Evolutionary conservation across 2,888 invertebrate species (phyloP).

Genomic region (Rutpela maculata): DNA sequence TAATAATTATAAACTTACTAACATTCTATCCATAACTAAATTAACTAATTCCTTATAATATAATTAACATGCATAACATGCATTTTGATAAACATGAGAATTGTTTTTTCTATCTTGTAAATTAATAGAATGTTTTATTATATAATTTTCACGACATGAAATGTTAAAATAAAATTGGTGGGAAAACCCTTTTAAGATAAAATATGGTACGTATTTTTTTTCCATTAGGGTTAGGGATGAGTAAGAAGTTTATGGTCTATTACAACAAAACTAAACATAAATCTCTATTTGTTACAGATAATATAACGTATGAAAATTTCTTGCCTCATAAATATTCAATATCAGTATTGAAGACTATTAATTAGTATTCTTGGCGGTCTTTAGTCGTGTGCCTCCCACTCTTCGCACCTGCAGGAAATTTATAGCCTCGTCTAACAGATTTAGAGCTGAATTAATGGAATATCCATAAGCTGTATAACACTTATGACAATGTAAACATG

Average conservation of each 20-base stretch:
- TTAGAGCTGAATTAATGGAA: slow-evolving; percentile 29
- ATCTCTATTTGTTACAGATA: not conserved
- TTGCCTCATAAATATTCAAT: not conserved
- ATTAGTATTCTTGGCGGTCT: not conserved
- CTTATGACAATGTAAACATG: slow-evolving; percentile 34
- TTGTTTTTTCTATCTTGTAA: no score
- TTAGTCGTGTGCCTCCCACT: slow-evolving; percentile 24
- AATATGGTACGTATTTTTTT: no score
- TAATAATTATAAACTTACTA: no score
- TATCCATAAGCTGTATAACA: slow-evolving; percentile 22
- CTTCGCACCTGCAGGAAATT: slow-evolving; percentile 19
- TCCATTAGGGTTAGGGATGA: no score
- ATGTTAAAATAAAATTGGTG: no score
- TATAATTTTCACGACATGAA: no score
- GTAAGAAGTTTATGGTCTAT: not conserved
- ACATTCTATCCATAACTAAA: no score
- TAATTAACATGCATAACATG: no score
- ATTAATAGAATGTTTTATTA: no score
- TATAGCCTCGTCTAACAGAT: not conserved
- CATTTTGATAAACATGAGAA: no score
- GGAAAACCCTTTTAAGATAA: no score
- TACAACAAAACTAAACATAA: not conserved
- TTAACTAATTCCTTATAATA: no score
- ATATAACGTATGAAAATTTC: not conserved
- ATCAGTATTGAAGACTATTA: slow-evolving; percentile 9